phyloP scores from a whole-genome alignment of 2,797 vertebrate genomes.

The Sebastes glaucus region DNA sequence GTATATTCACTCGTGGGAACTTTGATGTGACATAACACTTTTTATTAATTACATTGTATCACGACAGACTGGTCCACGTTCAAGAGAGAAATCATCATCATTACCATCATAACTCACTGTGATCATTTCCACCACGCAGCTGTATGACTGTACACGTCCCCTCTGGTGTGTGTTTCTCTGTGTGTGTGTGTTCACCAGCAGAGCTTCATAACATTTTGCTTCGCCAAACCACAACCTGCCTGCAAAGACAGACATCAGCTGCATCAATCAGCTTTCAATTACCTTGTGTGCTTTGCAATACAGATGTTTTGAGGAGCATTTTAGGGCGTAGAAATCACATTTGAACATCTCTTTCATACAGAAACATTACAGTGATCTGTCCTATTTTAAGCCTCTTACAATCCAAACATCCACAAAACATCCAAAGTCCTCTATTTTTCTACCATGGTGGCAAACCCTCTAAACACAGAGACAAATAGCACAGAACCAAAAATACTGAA shows the following conservation, averaged over 20 bases:
- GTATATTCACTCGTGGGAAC: constrained; percentile 37
- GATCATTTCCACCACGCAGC: constrained; percentile 44
- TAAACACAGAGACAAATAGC: constrained; percentile 44
- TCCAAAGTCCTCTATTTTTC: not conserved
- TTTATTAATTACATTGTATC: constrained; percentile 96
- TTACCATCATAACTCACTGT: constrained; percentile 55
- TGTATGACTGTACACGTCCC: constrained; percentile 51
- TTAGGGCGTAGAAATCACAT: constrained; percentile 37
- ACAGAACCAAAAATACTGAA: constrained; percentile 33
- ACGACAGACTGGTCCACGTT: constrained; percentile 91
- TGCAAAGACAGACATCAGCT: constrained; percentile 39
- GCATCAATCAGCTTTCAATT: constrained; percentile 46
- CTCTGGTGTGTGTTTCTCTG: constrained; percentile 27
- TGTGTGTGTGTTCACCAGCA: constrained; percentile 25
- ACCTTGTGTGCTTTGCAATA: constrained; percentile 55
- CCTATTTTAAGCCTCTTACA: constrained; percentile 17
- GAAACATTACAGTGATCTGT: not conserved
- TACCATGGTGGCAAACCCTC: constrained; percentile 3
- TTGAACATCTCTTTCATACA: constrained; percentile 17
- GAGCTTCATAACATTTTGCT: constrained; percentile 23
- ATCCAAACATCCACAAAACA: constrained; percentile 28
- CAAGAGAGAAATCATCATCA: constrained; percentile 67
- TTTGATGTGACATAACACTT: constrained; percentile 87
- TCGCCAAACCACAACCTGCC: constrained; percentile 21
- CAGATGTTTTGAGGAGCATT: constrained; percentile 35